Evolutionary conservation across 2,797 vertebrate genomes (phyloP).

Genomic region (Sebastes aleutianus): DNA sequence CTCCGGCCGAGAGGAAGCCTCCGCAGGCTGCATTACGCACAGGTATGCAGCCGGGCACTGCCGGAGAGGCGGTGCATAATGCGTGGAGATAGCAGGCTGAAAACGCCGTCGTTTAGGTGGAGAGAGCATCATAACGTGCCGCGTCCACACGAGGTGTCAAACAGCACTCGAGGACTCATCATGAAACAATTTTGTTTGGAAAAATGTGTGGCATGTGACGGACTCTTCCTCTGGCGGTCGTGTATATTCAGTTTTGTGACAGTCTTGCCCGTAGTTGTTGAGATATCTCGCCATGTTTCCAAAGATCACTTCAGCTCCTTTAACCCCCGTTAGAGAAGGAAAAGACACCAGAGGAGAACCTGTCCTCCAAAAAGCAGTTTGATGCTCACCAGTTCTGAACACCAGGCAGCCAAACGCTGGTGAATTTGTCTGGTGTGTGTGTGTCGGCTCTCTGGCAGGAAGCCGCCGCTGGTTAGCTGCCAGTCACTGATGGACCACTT

Average conservation of each 20-base stretch:
- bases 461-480: background rate
- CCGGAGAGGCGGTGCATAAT: too few species aligned
- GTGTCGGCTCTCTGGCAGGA: background rate
- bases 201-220: too few species aligned
- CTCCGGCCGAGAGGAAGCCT: too few species aligned
- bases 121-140: too few species aligned
- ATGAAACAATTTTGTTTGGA: too few species aligned
- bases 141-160: too few species aligned
- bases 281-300: background rate
- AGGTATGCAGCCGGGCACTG: too few species aligned
- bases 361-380: background rate
- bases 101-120: accelerated
- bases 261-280: background rate
- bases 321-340: background rate
- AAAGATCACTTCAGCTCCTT: background rate
- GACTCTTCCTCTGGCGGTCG: background rate
- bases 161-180: too few species aligned
- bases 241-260: background rate
- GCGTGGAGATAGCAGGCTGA: too few species aligned
- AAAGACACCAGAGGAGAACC: background rate
- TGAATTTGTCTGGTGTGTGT: background rate
- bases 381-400: background rate
- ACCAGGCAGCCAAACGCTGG: background rate
- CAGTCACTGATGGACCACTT: background rate
- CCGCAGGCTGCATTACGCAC: too few species aligned